Conservation (phyloP, 1,140 invertebrate species). For the Acromyrmex charruanus region DNA sequence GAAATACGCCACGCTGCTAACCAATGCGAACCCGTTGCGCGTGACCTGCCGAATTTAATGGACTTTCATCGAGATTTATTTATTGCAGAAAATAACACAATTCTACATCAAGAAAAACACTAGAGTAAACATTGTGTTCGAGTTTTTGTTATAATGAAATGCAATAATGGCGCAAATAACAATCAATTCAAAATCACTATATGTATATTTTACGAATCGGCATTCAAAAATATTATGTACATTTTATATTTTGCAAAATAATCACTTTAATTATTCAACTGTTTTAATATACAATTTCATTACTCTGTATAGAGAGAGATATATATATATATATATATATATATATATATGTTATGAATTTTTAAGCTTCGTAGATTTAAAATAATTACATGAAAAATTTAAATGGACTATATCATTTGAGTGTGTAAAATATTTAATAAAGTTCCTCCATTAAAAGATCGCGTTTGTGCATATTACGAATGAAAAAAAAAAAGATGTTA, state of each 20-base stretch:
- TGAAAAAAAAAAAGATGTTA: neutral
- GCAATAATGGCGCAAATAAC: neutral
- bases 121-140: neutral
- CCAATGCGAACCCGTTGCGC: constrained; percentile 7
- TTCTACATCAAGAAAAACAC: neutral
- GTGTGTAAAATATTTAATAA: neutral
- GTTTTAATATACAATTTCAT: neutral
- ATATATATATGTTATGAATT: neutral
- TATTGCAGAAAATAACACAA: neutral
- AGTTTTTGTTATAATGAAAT: neutral
- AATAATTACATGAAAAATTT: constrained; percentile 1
- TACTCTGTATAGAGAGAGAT: neutral
- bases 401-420: neutral
- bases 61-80: constrained; percentile 17
- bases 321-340: too few species aligned
- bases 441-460: neutral
- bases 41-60: neutral
- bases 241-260: neutral
- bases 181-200: neutral
- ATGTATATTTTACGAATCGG: neutral
- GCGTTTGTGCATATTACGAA: neutral
- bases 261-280: neutral
- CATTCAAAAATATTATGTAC: neutral
- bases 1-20: constrained; percentile 29
- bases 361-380: neutral